Evolutionary conservation across 2,797 vertebrate species (phyloP).

Genomic region (Sebastes kiyomatsui): DNA sequence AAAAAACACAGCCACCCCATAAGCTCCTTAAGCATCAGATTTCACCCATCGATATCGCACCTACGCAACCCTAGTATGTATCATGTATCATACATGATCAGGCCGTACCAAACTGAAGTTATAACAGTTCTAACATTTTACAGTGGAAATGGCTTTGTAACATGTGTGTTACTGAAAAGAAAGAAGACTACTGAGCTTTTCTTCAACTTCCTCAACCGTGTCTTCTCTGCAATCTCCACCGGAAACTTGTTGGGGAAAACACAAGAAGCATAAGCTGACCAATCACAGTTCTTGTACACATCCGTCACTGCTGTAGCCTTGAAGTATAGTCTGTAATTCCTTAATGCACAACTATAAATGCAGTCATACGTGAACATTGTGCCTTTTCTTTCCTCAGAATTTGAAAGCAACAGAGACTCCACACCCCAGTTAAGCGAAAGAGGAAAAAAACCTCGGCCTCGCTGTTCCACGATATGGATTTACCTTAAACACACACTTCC

Average conservation of each 20-base stretch:
- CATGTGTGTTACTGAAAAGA: background rate
- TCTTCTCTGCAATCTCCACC: background rate
- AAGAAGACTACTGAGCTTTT: background rate
- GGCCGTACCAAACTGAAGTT: no score
- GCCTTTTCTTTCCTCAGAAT: conserved; percentile 48
- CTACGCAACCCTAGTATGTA: background rate
- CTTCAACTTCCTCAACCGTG: background rate
- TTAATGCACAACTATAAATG: background rate
- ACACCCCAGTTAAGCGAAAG: conserved; percentile 51
- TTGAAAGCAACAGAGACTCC: conserved; percentile 58
- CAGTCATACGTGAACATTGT: background rate
- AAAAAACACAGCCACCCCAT: no score
- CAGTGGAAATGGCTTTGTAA: background rate
- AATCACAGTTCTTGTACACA: background rate
- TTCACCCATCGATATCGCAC: background rate
- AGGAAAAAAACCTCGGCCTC: background rate
- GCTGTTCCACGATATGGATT: background rate
- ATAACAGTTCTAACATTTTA: background rate
- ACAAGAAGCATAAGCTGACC: background rate
- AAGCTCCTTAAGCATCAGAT: background rate
- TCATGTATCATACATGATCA: background rate
- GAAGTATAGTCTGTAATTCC: background rate
- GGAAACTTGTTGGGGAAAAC: background rate
- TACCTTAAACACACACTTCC: conserved; percentile 44
- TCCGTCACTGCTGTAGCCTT: background rate